Conservation (phyloP, 2,888 invertebrate species). For the Meghimatium bilineatum region DNA sequence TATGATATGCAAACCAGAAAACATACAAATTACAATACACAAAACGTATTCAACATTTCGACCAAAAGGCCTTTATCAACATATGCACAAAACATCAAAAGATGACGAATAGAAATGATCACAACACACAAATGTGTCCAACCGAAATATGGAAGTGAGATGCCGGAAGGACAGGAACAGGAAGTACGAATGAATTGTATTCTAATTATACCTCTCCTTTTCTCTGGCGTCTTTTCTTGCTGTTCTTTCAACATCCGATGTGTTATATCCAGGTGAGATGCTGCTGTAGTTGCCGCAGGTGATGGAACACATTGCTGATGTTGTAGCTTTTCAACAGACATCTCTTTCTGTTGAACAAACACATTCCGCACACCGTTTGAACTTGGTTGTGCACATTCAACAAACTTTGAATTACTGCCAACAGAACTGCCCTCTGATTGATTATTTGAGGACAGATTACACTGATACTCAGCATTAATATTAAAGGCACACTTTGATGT, state of each 20-base stretch:
- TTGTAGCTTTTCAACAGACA: neutral
- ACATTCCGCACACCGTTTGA: neutral
- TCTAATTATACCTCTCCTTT: neutral
- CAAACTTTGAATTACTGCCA: neutral
- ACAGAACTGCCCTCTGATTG: neutral
- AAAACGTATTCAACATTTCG: too few species aligned
- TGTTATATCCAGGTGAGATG: neutral
- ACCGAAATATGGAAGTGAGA: too few species aligned
- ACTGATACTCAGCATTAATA: neutral
- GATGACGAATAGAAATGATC: too few species aligned
- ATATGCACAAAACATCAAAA: too few species aligned
- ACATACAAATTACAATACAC: too few species aligned
- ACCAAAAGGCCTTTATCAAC: too few species aligned
- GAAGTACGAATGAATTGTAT: too few species aligned
- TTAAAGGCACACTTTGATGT: conserved; percentile 1
- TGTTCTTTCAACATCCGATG: neutral
- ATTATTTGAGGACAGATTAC: neutral
- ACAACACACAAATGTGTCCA: too few species aligned
- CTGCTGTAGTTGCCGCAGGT: neutral
- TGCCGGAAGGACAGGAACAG: too few species aligned
- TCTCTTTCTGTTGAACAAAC: neutral
- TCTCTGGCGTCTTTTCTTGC: neutral
- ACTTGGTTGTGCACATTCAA: neutral
- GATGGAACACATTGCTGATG: neutral
- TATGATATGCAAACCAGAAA: too few species aligned